Evolutionary conservation across 2,888 invertebrate genomes (phyloP).

Genomic region (Macrophya alboannulata): DNA sequence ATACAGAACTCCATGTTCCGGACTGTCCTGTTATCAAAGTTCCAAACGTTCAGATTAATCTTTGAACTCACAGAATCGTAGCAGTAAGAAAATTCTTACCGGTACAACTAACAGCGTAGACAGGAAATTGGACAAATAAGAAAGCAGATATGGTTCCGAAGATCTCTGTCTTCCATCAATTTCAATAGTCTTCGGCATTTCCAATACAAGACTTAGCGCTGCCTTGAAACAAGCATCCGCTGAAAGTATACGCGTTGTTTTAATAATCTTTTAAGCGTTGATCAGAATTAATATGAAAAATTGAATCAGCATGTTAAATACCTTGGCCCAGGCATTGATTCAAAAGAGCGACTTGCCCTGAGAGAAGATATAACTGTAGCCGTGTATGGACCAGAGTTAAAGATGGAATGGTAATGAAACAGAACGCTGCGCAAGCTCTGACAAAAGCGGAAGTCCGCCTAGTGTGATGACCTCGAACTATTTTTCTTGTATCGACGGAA

Average conservation of each 20-base stretch:
- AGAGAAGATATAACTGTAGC: slow-evolving; percentile 92
- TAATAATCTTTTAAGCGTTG: background rate
- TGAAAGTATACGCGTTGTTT: slow-evolving; percentile 78
- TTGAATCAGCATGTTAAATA: slow-evolving; percentile 72
- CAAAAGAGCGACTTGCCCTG: slow-evolving; percentile 93
- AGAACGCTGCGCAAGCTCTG: slow-evolving; percentile 97
- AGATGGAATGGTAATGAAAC: slow-evolving; percentile 98
- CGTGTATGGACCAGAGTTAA: slow-evolving; percentile 90
- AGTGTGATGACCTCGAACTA: slow-evolving; percentile 89
- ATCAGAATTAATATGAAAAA: background rate
- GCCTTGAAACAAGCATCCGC: slow-evolving; percentile 98
- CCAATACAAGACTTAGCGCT: slow-evolving; percentile 90
- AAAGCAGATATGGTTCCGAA: slow-evolving; percentile 87
- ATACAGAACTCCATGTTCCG: slow-evolving; percentile 93
- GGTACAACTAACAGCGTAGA: slow-evolving; percentile 93
- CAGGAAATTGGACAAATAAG: slow-evolving; percentile 89
- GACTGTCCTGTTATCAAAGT: slow-evolving; percentile 86
- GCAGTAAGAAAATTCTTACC: slow-evolving; percentile 79
- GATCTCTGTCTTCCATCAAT: slow-evolving; percentile 89
- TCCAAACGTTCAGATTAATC: slow-evolving; percentile 63
- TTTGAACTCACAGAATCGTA: background rate
- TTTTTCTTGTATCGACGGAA: slow-evolving; percentile 86
- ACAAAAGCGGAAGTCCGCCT: slow-evolving; percentile 93
- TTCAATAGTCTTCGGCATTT: slow-evolving; percentile 87
- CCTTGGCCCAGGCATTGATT: slow-evolving; percentile 97